Percentiles rank a stretch among this genome's conserved stretches.
Evolutionary conservation across 2,888 invertebrate genomes (phyloP).

Genomic region (Venusia cambrica): DNA sequence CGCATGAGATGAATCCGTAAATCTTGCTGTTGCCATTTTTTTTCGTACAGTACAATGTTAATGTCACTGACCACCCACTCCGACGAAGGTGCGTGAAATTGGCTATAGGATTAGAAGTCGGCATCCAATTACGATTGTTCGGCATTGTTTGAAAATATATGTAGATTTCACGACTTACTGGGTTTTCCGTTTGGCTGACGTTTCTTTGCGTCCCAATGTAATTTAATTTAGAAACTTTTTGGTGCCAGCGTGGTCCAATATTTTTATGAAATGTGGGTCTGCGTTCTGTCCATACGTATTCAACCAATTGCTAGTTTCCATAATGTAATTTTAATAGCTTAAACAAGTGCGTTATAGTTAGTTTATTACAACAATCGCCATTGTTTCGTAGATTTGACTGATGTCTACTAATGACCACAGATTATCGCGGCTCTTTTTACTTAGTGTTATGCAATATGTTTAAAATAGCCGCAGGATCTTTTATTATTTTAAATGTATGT

Average conservation of each 20-base stretch:
- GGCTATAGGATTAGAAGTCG: slow-evolving; percentile 47
- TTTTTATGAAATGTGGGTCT: too few relatives aligned
- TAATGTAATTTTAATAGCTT: slow-evolving; percentile 33
- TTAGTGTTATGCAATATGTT: slow-evolving; percentile 18
- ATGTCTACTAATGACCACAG: slow-evolving; percentile 54
- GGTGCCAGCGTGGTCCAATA: too few relatives aligned
- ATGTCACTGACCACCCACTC: slow-evolving; percentile 56
- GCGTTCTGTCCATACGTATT: too few relatives aligned
- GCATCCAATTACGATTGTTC: slow-evolving; percentile 38
- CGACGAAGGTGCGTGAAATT: slow-evolving; percentile 49
- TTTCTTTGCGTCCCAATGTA: too few relatives aligned
- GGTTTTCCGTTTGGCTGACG: slow-evolving; percentile 9
- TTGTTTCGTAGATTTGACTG: slow-evolving; percentile 64
- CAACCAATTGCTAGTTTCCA: slow-evolving; percentile 21
- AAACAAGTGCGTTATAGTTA: slow-evolving; percentile 32
- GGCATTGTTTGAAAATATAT: slow-evolving; percentile 16
- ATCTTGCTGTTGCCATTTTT: slow-evolving; percentile 31
- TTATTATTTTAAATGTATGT: too few relatives aligned
- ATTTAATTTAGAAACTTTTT: too few relatives aligned
- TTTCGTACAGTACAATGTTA: slow-evolving; percentile 22
- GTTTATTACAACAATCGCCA: slow-evolving; percentile 61
- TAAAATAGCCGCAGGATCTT: slow-evolving; percentile 15
- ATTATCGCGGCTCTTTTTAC: slow-evolving; percentile 48
- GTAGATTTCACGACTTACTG: slow-evolving; percentile 12
- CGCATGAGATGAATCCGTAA: slow-evolving; percentile 40